Conservation (phyloP, 2,888 invertebrate genomes). For the Megastigmus dorsalis region DNA sequence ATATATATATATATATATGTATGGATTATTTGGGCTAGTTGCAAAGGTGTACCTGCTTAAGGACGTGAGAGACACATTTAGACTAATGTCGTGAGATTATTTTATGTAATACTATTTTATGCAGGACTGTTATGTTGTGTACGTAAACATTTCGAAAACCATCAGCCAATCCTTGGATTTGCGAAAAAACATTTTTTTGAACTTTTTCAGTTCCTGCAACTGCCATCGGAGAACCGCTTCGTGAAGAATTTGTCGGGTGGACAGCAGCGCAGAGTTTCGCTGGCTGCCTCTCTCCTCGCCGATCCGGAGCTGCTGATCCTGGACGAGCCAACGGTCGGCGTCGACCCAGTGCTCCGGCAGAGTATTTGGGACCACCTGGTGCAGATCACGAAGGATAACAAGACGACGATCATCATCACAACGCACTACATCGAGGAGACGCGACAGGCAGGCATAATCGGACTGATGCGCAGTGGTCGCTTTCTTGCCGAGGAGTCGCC, state of each 20-base stretch:
- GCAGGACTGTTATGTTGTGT: too few relatives aligned
- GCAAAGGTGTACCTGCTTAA: too few relatives aligned
- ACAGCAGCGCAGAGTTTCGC: conserved; percentile 90
- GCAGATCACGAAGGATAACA: conserved; percentile 83
- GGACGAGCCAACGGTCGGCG: conserved; percentile 95
- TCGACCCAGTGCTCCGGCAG: conserved; percentile 91
- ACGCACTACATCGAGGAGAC: conserved; percentile 93
- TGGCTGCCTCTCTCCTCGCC: conserved; percentile 91
- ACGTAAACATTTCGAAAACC: too few relatives aligned
- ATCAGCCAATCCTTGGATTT: too few relatives aligned
- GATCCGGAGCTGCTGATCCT: conserved; percentile 92
- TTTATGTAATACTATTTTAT: too few relatives aligned
- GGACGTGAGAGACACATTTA: too few relatives aligned
- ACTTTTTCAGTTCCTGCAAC: conserved; percentile 76
- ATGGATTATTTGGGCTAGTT: too few relatives aligned
- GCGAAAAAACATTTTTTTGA: too few relatives aligned
- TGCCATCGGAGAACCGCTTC: conserved; percentile 77
- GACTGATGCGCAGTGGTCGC: conserved; percentile 87
- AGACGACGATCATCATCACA: conserved; percentile 89
- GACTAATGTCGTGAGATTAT: too few relatives aligned
- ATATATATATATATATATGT: too few relatives aligned
- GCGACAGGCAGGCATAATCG: conserved; percentile 87
- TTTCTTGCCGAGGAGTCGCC: conserved; percentile 91
- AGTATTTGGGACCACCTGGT: conserved; percentile 91
- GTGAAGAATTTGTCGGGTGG: conserved; percentile 91